Conservation (phyloP, 1,140 invertebrate species). For the Mylabris phalerata region DNA sequence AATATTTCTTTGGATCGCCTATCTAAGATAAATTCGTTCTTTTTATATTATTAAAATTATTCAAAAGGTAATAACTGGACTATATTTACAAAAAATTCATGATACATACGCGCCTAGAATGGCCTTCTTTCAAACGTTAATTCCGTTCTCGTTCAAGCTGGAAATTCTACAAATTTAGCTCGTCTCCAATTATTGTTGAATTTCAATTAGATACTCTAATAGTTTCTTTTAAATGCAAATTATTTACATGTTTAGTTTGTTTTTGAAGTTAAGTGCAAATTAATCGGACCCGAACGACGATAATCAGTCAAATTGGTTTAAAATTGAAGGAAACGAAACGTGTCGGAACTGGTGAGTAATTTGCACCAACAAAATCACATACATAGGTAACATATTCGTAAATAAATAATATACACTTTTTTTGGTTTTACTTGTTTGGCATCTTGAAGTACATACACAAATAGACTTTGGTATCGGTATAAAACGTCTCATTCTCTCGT, state of each 20-base stretch:
- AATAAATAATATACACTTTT: constrained; percentile 48
- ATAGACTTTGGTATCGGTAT: constrained; percentile 56
- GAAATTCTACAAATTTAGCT: no score
- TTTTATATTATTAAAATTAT: constrained; percentile 39
- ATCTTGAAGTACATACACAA: constrained; percentile 57
- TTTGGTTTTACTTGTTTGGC: constrained; percentile 42
- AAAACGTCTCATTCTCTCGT: constrained; percentile 37
- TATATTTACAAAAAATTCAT: constrained; percentile 41
- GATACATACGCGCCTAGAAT: constrained; percentile 17
- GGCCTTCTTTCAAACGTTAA: no score
- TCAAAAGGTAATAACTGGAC: constrained; percentile 44
- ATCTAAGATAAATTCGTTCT: constrained; percentile 45
- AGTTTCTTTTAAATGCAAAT: constrained; percentile 8
- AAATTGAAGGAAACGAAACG: constrained; percentile 25
- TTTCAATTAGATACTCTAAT: no score
- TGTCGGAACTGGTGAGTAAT: constrained; percentile 16
- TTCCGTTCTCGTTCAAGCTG: no score
- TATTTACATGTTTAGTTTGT: constrained; percentile 20
- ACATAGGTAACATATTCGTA: constrained; percentile 46
- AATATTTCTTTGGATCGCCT: constrained; percentile 33
- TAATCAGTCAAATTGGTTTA: constrained; percentile 27
- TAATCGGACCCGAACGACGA: constrained; percentile 6
- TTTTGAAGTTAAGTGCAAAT: constrained; percentile 6
- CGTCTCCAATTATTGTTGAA: no score
- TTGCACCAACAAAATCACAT: constrained; percentile 42